Evolutionary conservation across 2,888 invertebrate species (phyloP), one percentile per base, ranked within the genome.

Genomic region (Dolomedes plantarius): DNA sequence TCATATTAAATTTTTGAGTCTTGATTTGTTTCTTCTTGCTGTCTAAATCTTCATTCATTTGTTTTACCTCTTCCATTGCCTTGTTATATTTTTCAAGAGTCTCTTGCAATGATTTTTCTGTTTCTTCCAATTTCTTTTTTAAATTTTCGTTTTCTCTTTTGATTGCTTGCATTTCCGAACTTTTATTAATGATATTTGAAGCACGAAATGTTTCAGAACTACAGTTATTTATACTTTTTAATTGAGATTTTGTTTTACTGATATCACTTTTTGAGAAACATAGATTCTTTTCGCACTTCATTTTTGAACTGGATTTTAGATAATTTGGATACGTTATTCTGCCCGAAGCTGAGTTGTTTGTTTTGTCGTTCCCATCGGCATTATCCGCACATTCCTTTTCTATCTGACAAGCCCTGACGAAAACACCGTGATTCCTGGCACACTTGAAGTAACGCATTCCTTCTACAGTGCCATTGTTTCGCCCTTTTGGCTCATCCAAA

Each of bases 381-480:
- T 23, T 32, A 11, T 74, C 27, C 0, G 19, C 36, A n/a, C 23
- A 1, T 5, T 81, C 75, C n/a, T 67, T 73, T 31, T 67, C 29
- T 1, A 85, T 13, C 36, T 85, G 67, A 9, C 77, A 68, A 13
- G 68, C 11, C 50, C 77, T 46, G 11, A 77, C 73, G 27, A 85
- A 85, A 23, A 85, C 31, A 7, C 83, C 83, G 19, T 67, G 76
- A 13, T 78, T 73, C n/a, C 46, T 32, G 0, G 56, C 27, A 19
- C 83, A 85, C 27, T 73, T 77, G 41, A 85, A 85, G 41, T 85
- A 85, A 6, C 72, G 50, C 3, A 72, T 32, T 1, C 77, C 77
- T 7, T 36, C 36, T 27, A 65, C 62, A 28, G 16, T 73, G 2
- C 83, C 77, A n/a, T 77, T 85, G 41, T 73, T 72, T 56, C 76